Percentiles rank a stretch among this genome's conserved stretches.
phyloP scores from a whole-genome alignment of 2,113 vertebrate species.

The Megalops atlanticus region DNA sequence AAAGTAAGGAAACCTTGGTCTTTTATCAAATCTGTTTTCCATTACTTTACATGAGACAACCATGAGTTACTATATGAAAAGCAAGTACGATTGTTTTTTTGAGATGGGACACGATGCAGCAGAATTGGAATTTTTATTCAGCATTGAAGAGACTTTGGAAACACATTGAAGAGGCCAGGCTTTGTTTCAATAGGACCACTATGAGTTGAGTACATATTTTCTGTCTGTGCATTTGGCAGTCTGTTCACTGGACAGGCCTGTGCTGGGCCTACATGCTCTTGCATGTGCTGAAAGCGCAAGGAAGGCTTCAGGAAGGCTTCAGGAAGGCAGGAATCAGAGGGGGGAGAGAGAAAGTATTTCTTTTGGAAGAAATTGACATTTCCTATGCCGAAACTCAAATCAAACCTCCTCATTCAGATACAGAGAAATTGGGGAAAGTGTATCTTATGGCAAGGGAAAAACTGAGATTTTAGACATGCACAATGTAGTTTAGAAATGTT shows the following conservation, averaged over 20 bases:
- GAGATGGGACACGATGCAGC: conserved; percentile 55
- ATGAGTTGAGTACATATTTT: conserved; percentile 70
- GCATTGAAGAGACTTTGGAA: conserved; percentile 70
- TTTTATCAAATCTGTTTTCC: neutral
- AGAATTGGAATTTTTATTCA: conserved; percentile 49
- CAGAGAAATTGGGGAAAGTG: neutral
- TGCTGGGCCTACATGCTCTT: conserved; percentile 64
- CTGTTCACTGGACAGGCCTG: conserved; percentile 72
- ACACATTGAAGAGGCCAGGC: conserved; percentile 69
- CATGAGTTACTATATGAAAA: conserved; percentile 53
- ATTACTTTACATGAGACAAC: conserved; percentile 9
- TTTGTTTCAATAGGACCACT: conserved; percentile 56
- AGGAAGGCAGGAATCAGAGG: conserved; percentile 38
- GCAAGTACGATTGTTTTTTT: conserved; percentile 55
- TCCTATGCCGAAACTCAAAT: neutral
- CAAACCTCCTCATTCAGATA: neutral
- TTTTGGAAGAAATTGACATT: neutral
- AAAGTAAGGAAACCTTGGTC: no score
- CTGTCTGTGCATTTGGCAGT: conserved; percentile 71
- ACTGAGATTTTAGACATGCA: neutral
- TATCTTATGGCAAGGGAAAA: neutral
- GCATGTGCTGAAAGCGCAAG: conserved; percentile 60
- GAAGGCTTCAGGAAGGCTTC: conserved; percentile 39
- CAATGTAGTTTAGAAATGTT: neutral
- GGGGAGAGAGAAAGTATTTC: conserved; percentile 8